These are phyloP conservation scores for Stylophora pistillata DNA, from an alignment of 64 coral and sea anemone genomes.

Conservation along the genomic window DNA sequence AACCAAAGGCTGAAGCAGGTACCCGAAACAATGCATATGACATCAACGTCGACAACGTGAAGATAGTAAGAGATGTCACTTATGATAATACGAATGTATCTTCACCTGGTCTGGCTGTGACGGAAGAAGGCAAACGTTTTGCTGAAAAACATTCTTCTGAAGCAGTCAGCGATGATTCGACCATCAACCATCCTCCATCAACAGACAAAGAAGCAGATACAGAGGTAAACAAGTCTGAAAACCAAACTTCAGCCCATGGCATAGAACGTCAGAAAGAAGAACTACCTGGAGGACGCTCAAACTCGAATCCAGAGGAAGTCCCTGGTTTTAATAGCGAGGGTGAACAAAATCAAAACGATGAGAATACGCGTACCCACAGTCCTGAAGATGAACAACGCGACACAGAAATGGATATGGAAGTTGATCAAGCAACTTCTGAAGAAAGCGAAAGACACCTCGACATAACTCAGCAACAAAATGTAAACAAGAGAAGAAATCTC, in stretches of 20 bases:
- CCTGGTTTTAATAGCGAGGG: neutral
- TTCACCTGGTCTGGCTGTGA: constrained; percentile 5
- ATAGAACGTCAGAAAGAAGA: too few relatives aligned
- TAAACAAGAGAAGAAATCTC: too few relatives aligned
- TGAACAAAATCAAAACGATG: neutral
- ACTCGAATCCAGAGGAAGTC: too few relatives aligned
- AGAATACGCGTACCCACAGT: neutral
- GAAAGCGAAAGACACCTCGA: neutral
- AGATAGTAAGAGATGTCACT: neutral
- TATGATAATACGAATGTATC: neutral
- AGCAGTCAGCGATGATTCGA: neutral
- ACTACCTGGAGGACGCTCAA: too few relatives aligned
- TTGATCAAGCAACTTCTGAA: neutral
- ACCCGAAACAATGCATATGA: neutral
- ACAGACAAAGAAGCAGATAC: neutral
- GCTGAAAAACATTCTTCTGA: neutral
- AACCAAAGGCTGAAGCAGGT: neutral
- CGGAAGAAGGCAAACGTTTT: neutral
- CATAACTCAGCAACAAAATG: neutral
- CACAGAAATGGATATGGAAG: neutral
- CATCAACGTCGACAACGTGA: neutral
- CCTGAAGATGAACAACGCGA: neutral
- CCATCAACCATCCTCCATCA: neutral
- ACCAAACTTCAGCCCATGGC: neutral
- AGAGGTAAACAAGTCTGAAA: neutral